Conservation (phyloP, 2,797 vertebrate species). For the Pangasius mekongensis region DNA sequence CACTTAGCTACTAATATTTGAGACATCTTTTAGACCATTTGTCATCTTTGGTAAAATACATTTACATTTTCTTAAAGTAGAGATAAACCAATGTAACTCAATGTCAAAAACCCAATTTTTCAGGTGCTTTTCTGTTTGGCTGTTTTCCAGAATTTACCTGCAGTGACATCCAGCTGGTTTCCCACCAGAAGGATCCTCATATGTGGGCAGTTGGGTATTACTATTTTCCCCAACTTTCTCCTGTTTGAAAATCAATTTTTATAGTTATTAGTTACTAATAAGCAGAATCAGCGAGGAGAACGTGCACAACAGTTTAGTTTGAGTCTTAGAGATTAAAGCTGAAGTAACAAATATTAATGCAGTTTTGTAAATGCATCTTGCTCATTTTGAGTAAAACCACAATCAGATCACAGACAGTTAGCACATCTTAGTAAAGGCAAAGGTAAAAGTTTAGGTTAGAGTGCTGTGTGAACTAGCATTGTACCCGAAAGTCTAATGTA, state of each 20-base stretch:
- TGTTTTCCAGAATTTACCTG: background rate
- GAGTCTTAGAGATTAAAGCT: background rate
- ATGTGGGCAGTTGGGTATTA: background rate
- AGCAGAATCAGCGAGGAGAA: background rate
- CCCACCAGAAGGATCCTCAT: background rate
- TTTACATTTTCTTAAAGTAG: background rate
- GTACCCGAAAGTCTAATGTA: constrained; percentile 14
- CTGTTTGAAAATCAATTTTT: background rate
- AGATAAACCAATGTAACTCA: background rate
- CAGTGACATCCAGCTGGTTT: background rate
- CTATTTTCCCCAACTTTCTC: background rate
- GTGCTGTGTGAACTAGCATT: background rate
- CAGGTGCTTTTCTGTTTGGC: background rate
- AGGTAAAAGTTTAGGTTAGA: constrained; percentile 16
- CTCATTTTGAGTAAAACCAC: constrained; percentile 48
- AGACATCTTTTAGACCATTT: background rate
- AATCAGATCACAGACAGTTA: constrained; percentile 43
- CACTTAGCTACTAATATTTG: background rate
- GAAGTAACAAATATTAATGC: constrained; percentile 32
- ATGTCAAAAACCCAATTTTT: background rate
- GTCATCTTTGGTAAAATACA: background rate
- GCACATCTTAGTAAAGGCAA: constrained; percentile 3
- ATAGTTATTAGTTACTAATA: background rate
- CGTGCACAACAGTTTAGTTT: background rate
- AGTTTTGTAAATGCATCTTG: constrained; percentile 50